phyloP scores from a whole-genome alignment of 2,113 vertebrate genomes.

The Cheirogaleus medius region DNA sequence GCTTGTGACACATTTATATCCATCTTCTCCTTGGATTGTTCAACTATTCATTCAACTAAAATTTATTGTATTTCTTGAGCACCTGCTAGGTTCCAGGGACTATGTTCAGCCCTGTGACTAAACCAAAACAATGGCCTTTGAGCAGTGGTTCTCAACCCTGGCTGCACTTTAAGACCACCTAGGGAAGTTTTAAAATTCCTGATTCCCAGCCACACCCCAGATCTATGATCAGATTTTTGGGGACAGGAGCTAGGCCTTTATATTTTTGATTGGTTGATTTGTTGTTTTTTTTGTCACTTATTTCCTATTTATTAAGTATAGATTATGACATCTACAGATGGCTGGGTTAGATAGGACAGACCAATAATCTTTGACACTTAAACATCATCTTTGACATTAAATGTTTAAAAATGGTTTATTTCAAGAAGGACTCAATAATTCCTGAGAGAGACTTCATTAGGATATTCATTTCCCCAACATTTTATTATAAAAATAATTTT shows the following conservation, averaged over 20 bases:
- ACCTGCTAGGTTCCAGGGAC: neutral
- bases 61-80: neutral
- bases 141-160: neutral
- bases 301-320: neutral
- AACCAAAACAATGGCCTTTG: neutral
- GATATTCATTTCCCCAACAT: neutral
- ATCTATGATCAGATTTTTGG: neutral
- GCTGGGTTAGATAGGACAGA: neutral
- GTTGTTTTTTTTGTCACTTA: neutral
- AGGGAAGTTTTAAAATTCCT: neutral
- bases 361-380: neutral
- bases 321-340: neutral
- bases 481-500: slow-evolving; percentile 12
- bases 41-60: neutral
- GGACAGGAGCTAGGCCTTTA: neutral
- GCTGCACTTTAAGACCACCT: neutral
- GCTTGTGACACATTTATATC: neutral
- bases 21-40: neutral
- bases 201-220: neutral
- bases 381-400: neutral
- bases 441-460: neutral
- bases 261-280: neutral
- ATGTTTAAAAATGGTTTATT: neutral
- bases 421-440: neutral
- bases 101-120: neutral